These are phyloP conservation scores for Eulemur rufifrons DNA, from an alignment of 2,113 vertebrate genomes.

Conservation along the genomic window DNA sequence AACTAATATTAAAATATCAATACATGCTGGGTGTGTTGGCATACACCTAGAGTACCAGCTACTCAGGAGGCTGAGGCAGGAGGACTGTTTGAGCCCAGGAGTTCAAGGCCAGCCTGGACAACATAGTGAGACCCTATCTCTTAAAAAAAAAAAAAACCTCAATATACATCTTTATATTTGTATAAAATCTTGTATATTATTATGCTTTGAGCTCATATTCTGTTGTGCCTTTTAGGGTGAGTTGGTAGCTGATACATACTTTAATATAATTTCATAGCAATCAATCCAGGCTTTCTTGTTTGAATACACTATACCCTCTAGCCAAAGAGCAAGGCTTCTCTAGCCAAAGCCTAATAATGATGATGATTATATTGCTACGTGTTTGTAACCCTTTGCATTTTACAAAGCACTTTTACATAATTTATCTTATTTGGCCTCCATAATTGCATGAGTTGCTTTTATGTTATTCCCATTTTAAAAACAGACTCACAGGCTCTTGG, in stretches of 20 bases:
- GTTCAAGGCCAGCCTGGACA: too few species aligned
- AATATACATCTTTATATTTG: not conserved
- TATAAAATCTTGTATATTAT: not conserved
- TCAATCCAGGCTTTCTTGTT: conserved; percentile 5
- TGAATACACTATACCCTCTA: not conserved
- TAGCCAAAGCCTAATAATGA: conserved; percentile 21
- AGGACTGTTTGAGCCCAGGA: too few species aligned
- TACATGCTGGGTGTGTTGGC: not conserved
- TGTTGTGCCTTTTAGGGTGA: not conserved
- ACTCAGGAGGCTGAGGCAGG: too few species aligned
- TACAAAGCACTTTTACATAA: conserved; percentile 48
- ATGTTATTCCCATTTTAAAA: conserved; percentile 39
- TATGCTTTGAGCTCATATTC: not conserved
- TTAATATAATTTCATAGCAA: conserved; percentile 17
- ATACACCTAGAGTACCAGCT: too few species aligned
- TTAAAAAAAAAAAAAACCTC: not conserved
- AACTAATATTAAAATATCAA: not conserved
- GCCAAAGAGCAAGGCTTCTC: conserved; percentile 19
- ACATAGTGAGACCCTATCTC: too few species aligned
- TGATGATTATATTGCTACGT: not conserved
- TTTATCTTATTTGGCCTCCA: conserved; percentile 45
- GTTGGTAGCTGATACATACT: not conserved
- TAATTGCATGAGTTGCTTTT: conserved; percentile 33
- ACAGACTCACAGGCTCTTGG: not conserved
- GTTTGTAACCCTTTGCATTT: conserved; percentile 45